phyloP scores from a whole-genome alignment of 2,797 vertebrate species.

The Melanogrammus aeglefinus region DNA sequence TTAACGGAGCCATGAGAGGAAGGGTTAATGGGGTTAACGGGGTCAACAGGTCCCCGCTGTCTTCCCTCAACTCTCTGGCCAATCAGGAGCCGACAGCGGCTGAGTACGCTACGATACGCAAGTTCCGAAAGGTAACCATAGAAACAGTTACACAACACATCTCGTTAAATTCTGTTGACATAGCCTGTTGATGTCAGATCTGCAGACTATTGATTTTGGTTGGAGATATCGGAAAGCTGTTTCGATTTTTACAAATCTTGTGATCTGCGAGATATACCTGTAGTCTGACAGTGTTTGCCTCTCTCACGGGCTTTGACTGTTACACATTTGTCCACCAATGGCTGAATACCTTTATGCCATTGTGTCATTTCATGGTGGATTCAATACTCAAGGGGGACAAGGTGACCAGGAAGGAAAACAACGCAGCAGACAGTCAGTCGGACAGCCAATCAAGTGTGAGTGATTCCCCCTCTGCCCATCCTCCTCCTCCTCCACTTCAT shows the following conservation, averaged over 20 bases:
- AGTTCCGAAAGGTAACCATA: slow-evolving; percentile 68
- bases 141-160: background rate
- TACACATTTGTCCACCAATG: background rate
- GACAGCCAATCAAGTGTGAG: slow-evolving; percentile 69
- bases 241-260: background rate
- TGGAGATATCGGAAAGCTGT: background rate
- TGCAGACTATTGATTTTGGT: background rate
- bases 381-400: slow-evolving; percentile 62
- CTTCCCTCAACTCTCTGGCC: slow-evolving; percentile 56
- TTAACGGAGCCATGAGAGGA: slow-evolving; percentile 44
- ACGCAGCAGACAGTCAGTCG: slow-evolving; percentile 65
- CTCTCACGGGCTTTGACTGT: background rate
- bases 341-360: background rate
- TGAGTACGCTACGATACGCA: slow-evolving; percentile 75
- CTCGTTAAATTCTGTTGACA: background rate
- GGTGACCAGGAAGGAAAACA: slow-evolving; percentile 69
- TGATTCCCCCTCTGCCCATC: slow-evolving; percentile 60
- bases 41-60: slow-evolving; percentile 50
- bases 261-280: background rate
- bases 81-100: slow-evolving; percentile 61
- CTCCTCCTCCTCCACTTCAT: slow-evolving; percentile 50
- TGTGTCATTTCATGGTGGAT: slow-evolving; percentile 31
- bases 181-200: background rate
- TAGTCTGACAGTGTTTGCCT: background rate
- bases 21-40: slow-evolving; percentile 48